These are phyloP conservation scores for Oreochromis niloticus DNA, from an alignment of 2,113 vertebrate species.

Conservation along the genomic window DNA sequence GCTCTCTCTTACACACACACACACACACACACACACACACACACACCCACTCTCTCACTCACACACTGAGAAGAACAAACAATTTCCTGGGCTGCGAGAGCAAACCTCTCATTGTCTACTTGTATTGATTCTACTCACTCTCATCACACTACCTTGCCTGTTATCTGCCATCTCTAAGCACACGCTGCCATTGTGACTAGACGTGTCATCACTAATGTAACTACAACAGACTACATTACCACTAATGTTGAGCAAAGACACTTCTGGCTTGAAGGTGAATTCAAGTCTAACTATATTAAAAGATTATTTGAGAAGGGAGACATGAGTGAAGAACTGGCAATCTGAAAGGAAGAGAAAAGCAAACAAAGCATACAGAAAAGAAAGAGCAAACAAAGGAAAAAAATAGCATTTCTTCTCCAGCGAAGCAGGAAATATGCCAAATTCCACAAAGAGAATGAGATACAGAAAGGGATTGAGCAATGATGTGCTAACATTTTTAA, in stretches of 20 bases:
- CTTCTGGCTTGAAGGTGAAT: constrained; percentile 5
- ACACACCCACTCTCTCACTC: constrained; percentile 7
- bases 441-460: constrained; percentile 27
- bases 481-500: neutral
- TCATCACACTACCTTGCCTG: constrained; percentile 51
- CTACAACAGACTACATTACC: constrained; percentile 39
- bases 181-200: constrained; percentile 41
- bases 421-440: constrained; percentile 19
- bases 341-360: constrained; percentile 35
- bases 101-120: constrained; percentile 68
- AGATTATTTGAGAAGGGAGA: constrained; percentile 13
- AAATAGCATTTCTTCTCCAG: constrained; percentile 1
- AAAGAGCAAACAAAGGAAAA: constrained; percentile 25
- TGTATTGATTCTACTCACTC: constrained; percentile 65
- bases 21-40: neutral
- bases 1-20: neutral
- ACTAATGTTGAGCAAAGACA: constrained; percentile 23
- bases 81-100: constrained; percentile 63
- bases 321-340: neutral
- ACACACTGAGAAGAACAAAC: constrained; percentile 52
- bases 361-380: constrained; percentile 26
- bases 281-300: constrained; percentile 42
- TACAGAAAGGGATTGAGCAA: constrained; percentile 22
- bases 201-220: constrained; percentile 48
- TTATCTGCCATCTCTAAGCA: constrained; percentile 57